These are phyloP conservation scores for Aphis gossypii DNA, from an alignment of 1,140 invertebrate genomes.

Conservation along the genomic window DNA sequence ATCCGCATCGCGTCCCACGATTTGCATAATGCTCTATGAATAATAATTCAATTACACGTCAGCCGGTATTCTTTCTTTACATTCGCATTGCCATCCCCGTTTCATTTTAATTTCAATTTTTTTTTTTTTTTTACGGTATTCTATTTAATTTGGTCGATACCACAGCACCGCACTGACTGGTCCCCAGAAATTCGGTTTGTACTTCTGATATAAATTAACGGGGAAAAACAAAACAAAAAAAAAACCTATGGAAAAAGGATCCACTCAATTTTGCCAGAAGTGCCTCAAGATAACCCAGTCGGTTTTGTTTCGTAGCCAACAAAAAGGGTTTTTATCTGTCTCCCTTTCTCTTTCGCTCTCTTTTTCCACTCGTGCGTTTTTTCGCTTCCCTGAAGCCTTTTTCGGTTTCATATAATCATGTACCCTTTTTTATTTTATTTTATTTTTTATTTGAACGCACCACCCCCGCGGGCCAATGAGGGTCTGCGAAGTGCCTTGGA, in stretches of 20 bases:
- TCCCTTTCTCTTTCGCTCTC: slow-evolving; percentile 26
- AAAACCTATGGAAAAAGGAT: slow-evolving; percentile 48
- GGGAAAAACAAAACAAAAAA: slow-evolving; percentile 16
- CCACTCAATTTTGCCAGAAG: slow-evolving; percentile 58
- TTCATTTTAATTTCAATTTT: slow-evolving; percentile 17
- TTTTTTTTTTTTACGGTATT: slow-evolving; percentile 35
- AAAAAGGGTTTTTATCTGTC: slow-evolving; percentile 53
- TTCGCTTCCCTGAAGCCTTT: slow-evolving; percentile 53
- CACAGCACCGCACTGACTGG: background rate
- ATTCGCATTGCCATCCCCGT: background rate
- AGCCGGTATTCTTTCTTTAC: background rate
- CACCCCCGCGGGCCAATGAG: slow-evolving; percentile 42
- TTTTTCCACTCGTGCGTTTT: slow-evolving; percentile 42
- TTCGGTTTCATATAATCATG: slow-evolving; percentile 40
- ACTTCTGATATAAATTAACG: slow-evolving; percentile 53
- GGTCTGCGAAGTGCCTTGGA: slow-evolving; percentile 41
- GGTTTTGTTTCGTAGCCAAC: slow-evolving; percentile 57
- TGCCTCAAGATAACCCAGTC: slow-evolving; percentile 57
- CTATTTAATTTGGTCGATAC: slow-evolving; percentile 39
- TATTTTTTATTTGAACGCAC: background rate
- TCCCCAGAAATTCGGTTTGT: slow-evolving; percentile 49
- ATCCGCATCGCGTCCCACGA: slow-evolving; percentile 7
- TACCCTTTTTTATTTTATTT: slow-evolving; percentile 44
- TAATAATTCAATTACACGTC: slow-evolving; percentile 57
- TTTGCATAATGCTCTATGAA: slow-evolving; percentile 53